Base-by-base conservation (phyloP, 2,113 vertebrate genomes). In the Ariopsis seemanni region DNA sequence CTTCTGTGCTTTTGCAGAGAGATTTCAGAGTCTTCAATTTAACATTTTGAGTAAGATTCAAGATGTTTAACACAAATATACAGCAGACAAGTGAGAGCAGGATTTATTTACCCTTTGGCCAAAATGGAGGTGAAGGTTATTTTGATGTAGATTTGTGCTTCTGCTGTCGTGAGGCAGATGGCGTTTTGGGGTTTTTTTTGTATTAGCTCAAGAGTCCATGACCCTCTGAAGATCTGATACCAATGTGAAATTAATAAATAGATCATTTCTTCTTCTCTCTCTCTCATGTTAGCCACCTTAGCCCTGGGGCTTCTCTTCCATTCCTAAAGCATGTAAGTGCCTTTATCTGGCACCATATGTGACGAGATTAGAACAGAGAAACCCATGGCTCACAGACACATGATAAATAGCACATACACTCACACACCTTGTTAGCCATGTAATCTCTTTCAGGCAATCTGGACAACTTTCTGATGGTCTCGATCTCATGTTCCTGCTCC, bases 401-500 rank as follows among this genome's bases (percentile, higher is more conserved):
- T 55, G 62, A 79, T 69, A 62, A 78, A 80, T 80, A 22, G 20
- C 27, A 81, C 77, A 79, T 27, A 65, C 58, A 55, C 18, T 63
- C 62, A 71, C 75, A 85, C 60, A 53, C 42, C n/a, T 67, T 79
- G 62, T 80, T 80, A 86, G 85, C 50, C 50, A 34, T 67, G 85
- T 80, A 48, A 86, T 86, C n/a, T 80, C 75, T 80, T 86, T 18
- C 48, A 63, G 14, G 34, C 52, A 55, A 69, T n/a, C 71, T 18
- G 25, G 55, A 8, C 14, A 17, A 55, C 25, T 67, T 17, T 11
- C 34, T 18, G 9, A 22, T 53, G 25, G 27, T 80, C n/a, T 67
- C 11, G 69, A 75, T 10, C 55, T 22, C 57, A 14, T 30, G 57
- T 8, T 30, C 55, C 25, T 27, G 55, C 78, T 17, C 14, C 1